Evolutionary conservation across 2,888 invertebrate genomes (phyloP).

Genomic region (Cataglyphis cursor): DNA sequence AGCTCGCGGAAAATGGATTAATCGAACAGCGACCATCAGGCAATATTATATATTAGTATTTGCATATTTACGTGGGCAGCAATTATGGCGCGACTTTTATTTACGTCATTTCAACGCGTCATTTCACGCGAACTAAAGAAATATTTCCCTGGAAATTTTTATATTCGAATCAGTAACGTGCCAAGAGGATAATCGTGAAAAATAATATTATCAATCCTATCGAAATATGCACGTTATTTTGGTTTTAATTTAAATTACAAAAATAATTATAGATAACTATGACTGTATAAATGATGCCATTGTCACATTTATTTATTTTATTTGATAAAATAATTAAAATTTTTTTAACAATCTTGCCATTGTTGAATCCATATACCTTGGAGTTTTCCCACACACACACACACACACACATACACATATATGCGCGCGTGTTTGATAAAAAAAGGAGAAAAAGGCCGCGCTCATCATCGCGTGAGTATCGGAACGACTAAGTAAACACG

Average conservation of each 20-base stretch:
- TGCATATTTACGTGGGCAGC: neutral
- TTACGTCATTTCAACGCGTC: constrained; percentile 15
- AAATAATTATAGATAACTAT: neutral
- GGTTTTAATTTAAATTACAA: neutral
- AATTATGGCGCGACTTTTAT: constrained; percentile 23
- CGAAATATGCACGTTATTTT: neutral
- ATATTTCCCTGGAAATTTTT: neutral
- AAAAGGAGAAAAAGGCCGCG: constrained; percentile 30
- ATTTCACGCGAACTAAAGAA: neutral
- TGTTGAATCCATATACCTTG: constrained; percentile 27
- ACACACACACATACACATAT: neutral
- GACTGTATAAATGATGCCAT: neutral
- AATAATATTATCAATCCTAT: neutral
- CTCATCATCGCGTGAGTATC: constrained; percentile 28
- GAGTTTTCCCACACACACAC: neutral
- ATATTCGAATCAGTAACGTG: neutral
- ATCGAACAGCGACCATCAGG: neutral
- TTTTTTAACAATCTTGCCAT: constrained; percentile 13
- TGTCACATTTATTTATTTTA: neutral
- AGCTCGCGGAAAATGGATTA: neutral
- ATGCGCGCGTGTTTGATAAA: neutral
- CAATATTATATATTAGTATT: constrained; percentile 2
- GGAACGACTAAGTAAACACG: constrained; percentile 70
- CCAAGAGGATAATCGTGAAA: neutral
- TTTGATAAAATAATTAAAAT: neutral